phyloP scores from a whole-genome alignment of 2,113 vertebrate species.

The Columba livia region DNA sequence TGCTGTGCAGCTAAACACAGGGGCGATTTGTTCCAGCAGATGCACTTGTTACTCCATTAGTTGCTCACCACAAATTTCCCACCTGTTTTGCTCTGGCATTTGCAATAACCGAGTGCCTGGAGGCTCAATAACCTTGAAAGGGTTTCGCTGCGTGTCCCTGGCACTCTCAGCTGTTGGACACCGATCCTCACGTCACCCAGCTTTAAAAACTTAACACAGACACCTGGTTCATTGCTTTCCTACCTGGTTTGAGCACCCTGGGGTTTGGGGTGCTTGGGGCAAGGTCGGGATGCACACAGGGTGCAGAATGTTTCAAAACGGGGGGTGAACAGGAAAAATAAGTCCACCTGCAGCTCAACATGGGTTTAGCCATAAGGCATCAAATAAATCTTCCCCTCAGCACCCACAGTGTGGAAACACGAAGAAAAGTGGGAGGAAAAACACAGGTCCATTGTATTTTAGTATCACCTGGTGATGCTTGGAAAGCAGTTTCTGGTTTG shows the following conservation, averaged over 20 bases:
- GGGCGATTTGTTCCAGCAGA: not conserved
- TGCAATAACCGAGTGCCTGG: fast-evolving
- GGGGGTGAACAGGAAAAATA: too few relatives aligned
- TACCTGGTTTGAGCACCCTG: not conserved
- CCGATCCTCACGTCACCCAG: fast-evolving
- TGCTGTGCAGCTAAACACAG: not conserved
- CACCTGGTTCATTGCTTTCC: not conserved
- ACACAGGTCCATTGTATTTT: too few relatives aligned
- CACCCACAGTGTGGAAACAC: too few relatives aligned
- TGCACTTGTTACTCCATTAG: slow-evolving; percentile 13
- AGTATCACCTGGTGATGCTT: too few relatives aligned
- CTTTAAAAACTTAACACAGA: not conserved
- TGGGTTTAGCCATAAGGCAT: too few relatives aligned
- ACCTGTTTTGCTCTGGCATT: slow-evolving; percentile 13
- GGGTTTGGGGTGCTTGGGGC: not conserved
- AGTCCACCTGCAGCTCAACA: too few relatives aligned
- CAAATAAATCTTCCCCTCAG: too few relatives aligned
- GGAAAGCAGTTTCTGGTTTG: too few relatives aligned
- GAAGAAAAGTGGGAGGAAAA: too few relatives aligned
- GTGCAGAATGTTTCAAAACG: too few relatives aligned
- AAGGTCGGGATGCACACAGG: not conserved
- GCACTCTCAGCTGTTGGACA: not conserved
- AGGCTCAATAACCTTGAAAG: slow-evolving; percentile 1
- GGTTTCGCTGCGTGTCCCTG: fast-evolving
- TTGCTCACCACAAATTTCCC: slow-evolving; percentile 43